Evolutionary conservation across 2,113 vertebrate genomes (phyloP).

Genomic region (Leptosomus discolor): DNA sequence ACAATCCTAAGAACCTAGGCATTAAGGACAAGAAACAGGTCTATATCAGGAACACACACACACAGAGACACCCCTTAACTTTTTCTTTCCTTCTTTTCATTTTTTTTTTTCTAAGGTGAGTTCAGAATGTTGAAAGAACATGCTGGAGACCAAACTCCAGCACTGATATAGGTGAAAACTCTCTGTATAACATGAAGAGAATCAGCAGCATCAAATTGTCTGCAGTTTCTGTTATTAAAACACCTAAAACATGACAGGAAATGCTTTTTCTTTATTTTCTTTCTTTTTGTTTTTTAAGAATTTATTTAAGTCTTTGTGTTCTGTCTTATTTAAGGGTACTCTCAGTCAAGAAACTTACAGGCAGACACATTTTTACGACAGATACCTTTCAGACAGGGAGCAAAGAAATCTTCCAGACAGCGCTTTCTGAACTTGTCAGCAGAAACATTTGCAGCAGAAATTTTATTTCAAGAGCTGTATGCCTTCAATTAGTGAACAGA

Average conservation of each 20-base stretch:
- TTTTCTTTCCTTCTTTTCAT: neutral
- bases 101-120: neutral
- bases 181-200: neutral
- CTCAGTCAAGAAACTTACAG: neutral
- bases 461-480: neutral
- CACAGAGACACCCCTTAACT: neutral
- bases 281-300: rapidly evolving
- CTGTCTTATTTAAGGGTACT: neutral
- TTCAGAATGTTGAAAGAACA: neutral
- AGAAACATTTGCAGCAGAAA: neutral
- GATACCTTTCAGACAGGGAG: neutral
- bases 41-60: neutral
- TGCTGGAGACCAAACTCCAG: neutral
- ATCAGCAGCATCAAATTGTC: neutral
- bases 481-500: neutral
- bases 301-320: neutral
- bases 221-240: neutral
- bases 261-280: neutral
- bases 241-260: neutral
- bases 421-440: neutral
- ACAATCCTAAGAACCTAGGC: neutral
- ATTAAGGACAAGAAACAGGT: neutral
- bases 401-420: neutral
- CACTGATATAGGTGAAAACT: neutral
- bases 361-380: neutral